Conservation (phyloP, 2,888 invertebrate genomes). For the Pyrocoelia pectoralis region DNA sequence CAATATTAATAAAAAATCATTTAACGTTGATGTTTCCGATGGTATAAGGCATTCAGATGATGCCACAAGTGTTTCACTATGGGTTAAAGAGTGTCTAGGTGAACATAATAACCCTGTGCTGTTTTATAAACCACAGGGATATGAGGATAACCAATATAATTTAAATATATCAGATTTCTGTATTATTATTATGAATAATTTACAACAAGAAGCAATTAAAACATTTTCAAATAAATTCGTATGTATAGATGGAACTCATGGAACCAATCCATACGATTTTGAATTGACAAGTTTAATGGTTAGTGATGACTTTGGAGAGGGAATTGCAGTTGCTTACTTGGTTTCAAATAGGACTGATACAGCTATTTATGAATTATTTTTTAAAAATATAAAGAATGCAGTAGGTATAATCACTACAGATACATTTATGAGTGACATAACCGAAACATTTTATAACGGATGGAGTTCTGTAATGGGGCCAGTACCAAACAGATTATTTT, state of each 20-base stretch:
- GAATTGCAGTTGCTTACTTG: constrained; percentile 35
- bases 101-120: constrained; percentile 6
- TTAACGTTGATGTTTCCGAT: constrained; percentile 6
- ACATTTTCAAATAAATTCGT: constrained; percentile 12
- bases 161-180: constrained; percentile 9
- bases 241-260: constrained; percentile 37
- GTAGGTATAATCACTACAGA: constrained; percentile 23
- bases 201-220: neutral
- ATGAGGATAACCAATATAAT: neutral
- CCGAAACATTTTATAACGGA: constrained; percentile 38
- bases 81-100: constrained; percentile 9
- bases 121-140: constrained; percentile 12
- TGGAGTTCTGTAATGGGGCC: constrained; percentile 39
- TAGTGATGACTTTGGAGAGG: constrained; percentile 37
- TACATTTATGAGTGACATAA: constrained; percentile 42
- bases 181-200: constrained; percentile 6
- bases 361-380: constrained; percentile 25
- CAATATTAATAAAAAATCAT: constrained; percentile 5
- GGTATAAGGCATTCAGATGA: constrained; percentile 10
- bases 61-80: constrained; percentile 4
- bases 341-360: constrained; percentile 36
- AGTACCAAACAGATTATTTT: constrained; percentile 28
- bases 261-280: constrained; percentile 37
- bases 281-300: constrained; percentile 35
- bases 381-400: constrained; percentile 20